Conservation (phyloP, 2,888 invertebrate genomes). For the Zhuqinia jingwanae region DNA sequence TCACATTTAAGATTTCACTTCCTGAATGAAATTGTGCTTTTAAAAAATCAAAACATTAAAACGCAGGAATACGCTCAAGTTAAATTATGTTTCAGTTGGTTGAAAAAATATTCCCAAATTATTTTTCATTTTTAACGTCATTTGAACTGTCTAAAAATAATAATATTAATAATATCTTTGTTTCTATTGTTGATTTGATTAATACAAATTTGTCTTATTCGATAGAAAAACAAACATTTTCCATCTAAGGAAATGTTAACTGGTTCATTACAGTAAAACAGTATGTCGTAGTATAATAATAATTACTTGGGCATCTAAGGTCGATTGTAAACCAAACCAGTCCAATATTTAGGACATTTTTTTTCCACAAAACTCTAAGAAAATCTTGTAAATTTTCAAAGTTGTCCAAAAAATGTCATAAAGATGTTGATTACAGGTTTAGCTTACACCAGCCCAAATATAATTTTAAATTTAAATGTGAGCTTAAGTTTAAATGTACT, state of each 20-base stretch:
- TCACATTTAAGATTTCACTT: constrained; percentile 25
- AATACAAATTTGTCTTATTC: not conserved
- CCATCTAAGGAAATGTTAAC: not conserved
- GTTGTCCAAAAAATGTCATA: too few relatives aligned
- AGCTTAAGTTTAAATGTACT: constrained; percentile 6
- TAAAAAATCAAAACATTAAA: constrained; percentile 27
- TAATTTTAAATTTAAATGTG: too few relatives aligned
- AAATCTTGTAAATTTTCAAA: too few relatives aligned
- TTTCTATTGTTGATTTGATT: not conserved
- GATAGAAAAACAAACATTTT: constrained; percentile 3
- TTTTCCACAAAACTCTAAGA: too few relatives aligned
- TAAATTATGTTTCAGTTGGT: not conserved
- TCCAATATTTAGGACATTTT: too few relatives aligned
- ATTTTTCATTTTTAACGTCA: not conserved
- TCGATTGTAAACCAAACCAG: too few relatives aligned
- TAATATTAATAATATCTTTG: not conserved
- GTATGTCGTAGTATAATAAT: constrained; percentile 25
- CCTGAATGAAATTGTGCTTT: not conserved
- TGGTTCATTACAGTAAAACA: constrained; percentile 8
- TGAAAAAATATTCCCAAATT: constrained; percentile 29
- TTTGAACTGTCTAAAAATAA: constrained; percentile 10
- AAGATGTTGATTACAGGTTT: too few relatives aligned
- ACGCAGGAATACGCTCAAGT: not conserved
- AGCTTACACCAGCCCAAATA: too few relatives aligned
- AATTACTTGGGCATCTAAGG: constrained; percentile 46